Conservation (phyloP, 2,113 vertebrate species). For the Ascaphus truei region DNA sequence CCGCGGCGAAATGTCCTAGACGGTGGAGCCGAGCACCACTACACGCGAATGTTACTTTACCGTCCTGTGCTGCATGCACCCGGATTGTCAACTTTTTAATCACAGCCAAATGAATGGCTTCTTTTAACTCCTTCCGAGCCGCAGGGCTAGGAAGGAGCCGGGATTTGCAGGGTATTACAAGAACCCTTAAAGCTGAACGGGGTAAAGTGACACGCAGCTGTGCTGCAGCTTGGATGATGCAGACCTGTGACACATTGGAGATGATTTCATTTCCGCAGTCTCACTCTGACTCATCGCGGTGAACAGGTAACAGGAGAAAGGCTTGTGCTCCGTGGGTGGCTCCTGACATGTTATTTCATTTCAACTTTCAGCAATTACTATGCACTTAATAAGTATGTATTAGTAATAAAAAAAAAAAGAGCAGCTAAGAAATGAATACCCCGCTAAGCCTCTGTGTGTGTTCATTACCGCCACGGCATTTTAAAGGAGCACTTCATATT, state of each 20-base stretch:
- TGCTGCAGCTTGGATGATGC: constrained; percentile 16
- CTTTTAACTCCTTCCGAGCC: too few relatives aligned
- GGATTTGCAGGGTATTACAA: too few relatives aligned
- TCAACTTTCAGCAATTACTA: background rate
- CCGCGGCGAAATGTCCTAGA: too few relatives aligned
- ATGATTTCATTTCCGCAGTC: background rate
- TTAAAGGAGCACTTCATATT: too few relatives aligned
- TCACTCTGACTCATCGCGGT: background rate
- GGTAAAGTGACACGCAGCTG: too few relatives aligned
- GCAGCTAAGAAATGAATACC: background rate
- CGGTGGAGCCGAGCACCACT: too few relatives aligned
- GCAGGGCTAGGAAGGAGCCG: too few relatives aligned
- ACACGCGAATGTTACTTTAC: too few relatives aligned
- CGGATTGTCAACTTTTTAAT: too few relatives aligned
- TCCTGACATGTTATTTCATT: constrained; percentile 16
- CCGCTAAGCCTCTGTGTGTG: background rate
- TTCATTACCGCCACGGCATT: background rate
- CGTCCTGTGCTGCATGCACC: too few relatives aligned
- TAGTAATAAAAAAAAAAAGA: background rate
- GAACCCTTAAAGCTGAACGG: too few relatives aligned
- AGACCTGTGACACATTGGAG: background rate
- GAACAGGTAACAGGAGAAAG: constrained; percentile 10
- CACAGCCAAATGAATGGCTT: too few relatives aligned
- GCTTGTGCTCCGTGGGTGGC: background rate
- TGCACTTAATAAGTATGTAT: constrained; percentile 40